Base-by-base conservation (phyloP, 64 coral and sea anemone species). In the Stylophora pistillata region DNA sequence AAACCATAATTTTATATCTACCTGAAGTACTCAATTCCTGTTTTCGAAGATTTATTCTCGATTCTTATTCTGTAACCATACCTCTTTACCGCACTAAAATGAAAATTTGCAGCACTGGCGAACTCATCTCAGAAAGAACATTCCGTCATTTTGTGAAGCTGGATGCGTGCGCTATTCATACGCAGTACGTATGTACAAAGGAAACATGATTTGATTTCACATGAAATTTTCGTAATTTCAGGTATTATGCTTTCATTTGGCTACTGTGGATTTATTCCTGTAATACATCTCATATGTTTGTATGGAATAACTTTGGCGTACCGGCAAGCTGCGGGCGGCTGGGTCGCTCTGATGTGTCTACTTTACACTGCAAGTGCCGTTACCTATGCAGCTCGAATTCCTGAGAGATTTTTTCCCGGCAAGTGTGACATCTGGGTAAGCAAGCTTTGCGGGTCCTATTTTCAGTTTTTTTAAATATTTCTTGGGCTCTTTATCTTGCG, bases 401-500 rank as follows among this genome's bases (percentile, higher is more conserved):
- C 94, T 11, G 94, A 95, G 61, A 86, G 94, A 13, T 92, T 92
- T 53, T 92, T 86, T 74, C 94, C 94, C 27, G 94, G 94, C 72
- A 95, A 92, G 34, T 95, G 89, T 83, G 89, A 95, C 57, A 87
- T 95, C 56, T 86, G 89, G 94, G 94, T 95, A 77, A 89, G 86
- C 34, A 64, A 47, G 37, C 37, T 47, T 47, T 47, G 37, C 37
- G 37, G 37, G 37, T 47, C 37, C 7, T 47, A 47, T 47, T 47
- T 4, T 4, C 7, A 7, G 37, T 47, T 47, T 41, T 47, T 4
- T 47, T 47, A 47, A 47, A 47, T 47, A 47, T 47, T 47, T 47
- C 37, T 3, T 47, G 7, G 37, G 0, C 37, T 47, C 7, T 47
- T 47, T 7, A 47, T 47, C 37, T 47, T 47, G 37, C 37, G 37